Evolutionary conservation across 2,888 invertebrate genomes (phyloP).

Genomic region (Harmothoe impar): DNA sequence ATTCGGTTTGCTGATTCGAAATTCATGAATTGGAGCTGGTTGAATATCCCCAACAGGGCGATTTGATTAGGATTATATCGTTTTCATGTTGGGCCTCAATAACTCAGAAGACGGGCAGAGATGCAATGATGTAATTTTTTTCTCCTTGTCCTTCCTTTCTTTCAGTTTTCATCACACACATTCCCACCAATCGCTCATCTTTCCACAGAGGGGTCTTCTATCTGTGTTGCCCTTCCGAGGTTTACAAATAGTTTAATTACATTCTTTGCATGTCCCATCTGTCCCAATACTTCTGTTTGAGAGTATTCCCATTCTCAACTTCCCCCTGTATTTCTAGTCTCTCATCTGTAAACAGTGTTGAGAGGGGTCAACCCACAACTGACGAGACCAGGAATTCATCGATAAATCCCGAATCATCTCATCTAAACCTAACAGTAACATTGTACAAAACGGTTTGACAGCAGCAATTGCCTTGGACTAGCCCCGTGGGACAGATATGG

Average conservation of each 20-base stretch:
- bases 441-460: too few species aligned
- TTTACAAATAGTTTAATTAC: too few species aligned
- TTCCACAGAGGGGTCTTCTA: background rate
- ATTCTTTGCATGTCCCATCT: too few species aligned
- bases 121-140: slow-evolving; percentile 3
- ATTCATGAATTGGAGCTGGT: slow-evolving; percentile 48
- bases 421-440: too few species aligned
- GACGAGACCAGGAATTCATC: too few species aligned
- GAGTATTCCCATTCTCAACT: too few species aligned
- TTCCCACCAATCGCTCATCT: background rate
- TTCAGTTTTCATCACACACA: background rate
- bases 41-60: slow-evolving; percentile 38
- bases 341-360: too few species aligned
- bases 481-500: background rate
- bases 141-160: background rate
- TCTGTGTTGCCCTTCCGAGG: too few species aligned
- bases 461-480: background rate
- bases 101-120: slow-evolving; percentile 14
- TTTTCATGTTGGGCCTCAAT: slow-evolving; percentile 40
- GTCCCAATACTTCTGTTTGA: too few species aligned
- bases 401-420: too few species aligned
- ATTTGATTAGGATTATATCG: slow-evolving; percentile 36
- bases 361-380: too few species aligned
- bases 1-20: slow-evolving; percentile 55
- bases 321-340: too few species aligned